Evolutionary conservation across 1,140 invertebrate genomes (phyloP).

Genomic region (Acromyrmex heyeri): DNA sequence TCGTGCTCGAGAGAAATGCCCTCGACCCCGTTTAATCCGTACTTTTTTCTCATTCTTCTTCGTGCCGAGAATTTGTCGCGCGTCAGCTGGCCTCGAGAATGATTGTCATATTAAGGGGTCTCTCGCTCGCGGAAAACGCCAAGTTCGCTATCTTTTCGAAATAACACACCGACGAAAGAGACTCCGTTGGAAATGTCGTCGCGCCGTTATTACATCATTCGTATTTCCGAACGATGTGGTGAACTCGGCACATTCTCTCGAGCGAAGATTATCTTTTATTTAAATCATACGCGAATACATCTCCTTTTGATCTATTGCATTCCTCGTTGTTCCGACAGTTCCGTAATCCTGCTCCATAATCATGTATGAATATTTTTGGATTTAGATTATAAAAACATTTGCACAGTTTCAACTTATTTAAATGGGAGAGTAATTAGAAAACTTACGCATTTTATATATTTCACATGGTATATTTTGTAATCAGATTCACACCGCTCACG

Average conservation of each 20-base stretch:
- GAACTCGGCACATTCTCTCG: not conserved
- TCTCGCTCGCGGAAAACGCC: slow-evolving; percentile 43
- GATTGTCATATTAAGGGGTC: slow-evolving; percentile 60
- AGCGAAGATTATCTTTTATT: slow-evolving; percentile 38
- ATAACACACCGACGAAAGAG: slow-evolving; percentile 36
- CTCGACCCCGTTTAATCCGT: slow-evolving; percentile 46
- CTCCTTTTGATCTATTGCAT: slow-evolving; percentile 11
- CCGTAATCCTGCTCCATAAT: not conserved
- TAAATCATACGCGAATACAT: not conserved
- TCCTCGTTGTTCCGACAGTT: not conserved
- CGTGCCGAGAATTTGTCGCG: slow-evolving; percentile 49
- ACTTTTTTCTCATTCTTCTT: slow-evolving; percentile 48
- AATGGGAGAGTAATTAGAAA: slow-evolving; percentile 41
- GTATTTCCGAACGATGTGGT: slow-evolving; percentile 27
- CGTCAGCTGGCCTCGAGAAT: slow-evolving; percentile 58
- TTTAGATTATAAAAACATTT: slow-evolving; percentile 26
- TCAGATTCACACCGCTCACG: not conserved
- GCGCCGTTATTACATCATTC: slow-evolving; percentile 48
- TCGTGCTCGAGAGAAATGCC: slow-evolving; percentile 29
- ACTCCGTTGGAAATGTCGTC: slow-evolving; percentile 20
- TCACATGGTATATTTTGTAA: slow-evolving; percentile 1
- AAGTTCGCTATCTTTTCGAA: slow-evolving; percentile 50
- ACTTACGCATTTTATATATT: not conserved
- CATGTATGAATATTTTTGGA: not conserved
- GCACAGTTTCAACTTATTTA: slow-evolving; percentile 25